These are phyloP conservation scores for Esox lucius DNA, from an alignment of 2,797 vertebrate species.

Conservation along the genomic window DNA sequence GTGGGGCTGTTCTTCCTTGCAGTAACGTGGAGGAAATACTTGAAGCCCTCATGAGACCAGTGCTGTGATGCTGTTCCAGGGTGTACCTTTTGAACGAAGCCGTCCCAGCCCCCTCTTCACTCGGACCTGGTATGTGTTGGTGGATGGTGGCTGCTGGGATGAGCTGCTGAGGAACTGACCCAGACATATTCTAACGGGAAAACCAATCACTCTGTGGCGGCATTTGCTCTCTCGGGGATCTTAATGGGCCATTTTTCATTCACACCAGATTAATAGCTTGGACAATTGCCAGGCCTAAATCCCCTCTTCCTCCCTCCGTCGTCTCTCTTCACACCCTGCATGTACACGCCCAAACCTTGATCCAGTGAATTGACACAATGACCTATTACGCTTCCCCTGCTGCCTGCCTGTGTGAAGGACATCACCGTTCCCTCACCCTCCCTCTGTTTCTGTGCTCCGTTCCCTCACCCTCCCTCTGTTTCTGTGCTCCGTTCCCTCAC, in stretches of 20 bases:
- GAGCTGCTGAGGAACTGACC: background rate
- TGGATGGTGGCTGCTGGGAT: background rate
- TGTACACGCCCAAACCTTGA: background rate
- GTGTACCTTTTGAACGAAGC: background rate
- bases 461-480: too few relatives aligned
- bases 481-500: too few relatives aligned
- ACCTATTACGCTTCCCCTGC: slow-evolving; percentile 40
- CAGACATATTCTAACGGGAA: slow-evolving; percentile 28
- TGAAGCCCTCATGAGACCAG: slow-evolving; percentile 1
- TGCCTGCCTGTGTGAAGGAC: slow-evolving; percentile 20
- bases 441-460: too few relatives aligned
- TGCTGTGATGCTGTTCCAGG: background rate
- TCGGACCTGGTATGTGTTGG: background rate
- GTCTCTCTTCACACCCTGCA: background rate
- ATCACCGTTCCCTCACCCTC: too few relatives aligned
- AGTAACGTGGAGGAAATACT: slow-evolving; percentile 30
- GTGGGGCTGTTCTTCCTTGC: too few relatives aligned
- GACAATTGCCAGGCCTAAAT: slow-evolving; percentile 24
- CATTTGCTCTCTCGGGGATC: slow-evolving; percentile 28
- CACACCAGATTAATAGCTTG: slow-evolving; percentile 30
- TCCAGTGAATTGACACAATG: slow-evolving; percentile 11
- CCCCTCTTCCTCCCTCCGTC: slow-evolving; percentile 10
- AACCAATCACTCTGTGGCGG: slow-evolving; percentile 22
- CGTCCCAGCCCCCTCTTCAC: background rate
- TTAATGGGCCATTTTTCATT: background rate